Base-by-base conservation (phyloP, 2,797 vertebrate species). In the Chelon labrosus region DNA sequence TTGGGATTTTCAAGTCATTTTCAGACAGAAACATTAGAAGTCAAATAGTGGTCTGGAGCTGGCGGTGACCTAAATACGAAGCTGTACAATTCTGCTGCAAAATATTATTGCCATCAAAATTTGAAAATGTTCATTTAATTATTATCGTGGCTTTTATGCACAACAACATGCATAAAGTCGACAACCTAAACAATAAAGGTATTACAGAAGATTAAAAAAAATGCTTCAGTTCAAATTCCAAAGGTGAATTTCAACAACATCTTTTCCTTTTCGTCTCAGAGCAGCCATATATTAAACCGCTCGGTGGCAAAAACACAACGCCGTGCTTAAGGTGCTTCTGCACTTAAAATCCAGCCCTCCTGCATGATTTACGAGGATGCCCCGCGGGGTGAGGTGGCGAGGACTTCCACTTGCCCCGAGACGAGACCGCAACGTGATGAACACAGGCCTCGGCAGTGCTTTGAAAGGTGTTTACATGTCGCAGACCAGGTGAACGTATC, bases 311-410 rank as follows among this genome's bases (percentile, higher is more conserved):
- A 50, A 55, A 70, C 63, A 51, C n/a, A 19, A n/a, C 12, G 27
- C 25, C 39, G 46, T 5, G 47, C 35, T 65, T 46, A 14, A 41
- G 25, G 11, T 69, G 62, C 60, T 69, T 54, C 64, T 31, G 10
- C 59, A 16, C 55, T 67, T 65, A 54, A 68, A 70, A 72, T 63
- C 38, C 47, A 65, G 63, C 67, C 61, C 46, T 50, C 38, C 67
- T 10, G 22, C 46, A 16, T 88, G 88, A 90, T 91, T 89, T 89
- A 92, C n/a, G 73, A 73, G 53, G 50, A 74, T 13, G 57, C 53
- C 84, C 76, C 35, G 20, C 63, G 50, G 73, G 77, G 56, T 14
- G 17, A 51, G 54, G 54, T 31, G 8, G 59, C 12, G 7, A 16
- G 62, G 46, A 51, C 61, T 49, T 81, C 73, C 65, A 58, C 55